A percentile compares a stretch with the other conserved stretches of the same genome.
Evolutionary conservation across 2,113 vertebrate species (phyloP).

Genomic region (Diphyllodes magnificus): DNA sequence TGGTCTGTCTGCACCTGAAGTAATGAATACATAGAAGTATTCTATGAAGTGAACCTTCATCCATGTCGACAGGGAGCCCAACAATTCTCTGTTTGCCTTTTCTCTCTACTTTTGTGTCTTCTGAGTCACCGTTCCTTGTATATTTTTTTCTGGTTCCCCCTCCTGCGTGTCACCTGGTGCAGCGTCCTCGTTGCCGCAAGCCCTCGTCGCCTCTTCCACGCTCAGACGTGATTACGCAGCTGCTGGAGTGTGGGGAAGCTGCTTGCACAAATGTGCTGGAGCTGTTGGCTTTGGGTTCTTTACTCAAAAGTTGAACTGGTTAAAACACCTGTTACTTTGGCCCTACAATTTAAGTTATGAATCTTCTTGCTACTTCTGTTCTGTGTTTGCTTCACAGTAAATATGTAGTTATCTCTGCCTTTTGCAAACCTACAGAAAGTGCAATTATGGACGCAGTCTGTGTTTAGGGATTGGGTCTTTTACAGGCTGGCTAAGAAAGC

Average conservation of each 20-base stretch:
- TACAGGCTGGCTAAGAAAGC: background rate
- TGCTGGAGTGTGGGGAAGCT: background rate
- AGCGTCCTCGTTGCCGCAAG: fast-evolving
- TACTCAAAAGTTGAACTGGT: background rate
- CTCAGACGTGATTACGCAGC: background rate
- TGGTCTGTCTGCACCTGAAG: background rate
- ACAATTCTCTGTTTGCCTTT: background rate
- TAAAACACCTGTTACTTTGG: background rate
- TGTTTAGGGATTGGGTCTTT: background rate
- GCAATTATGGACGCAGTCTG: background rate
- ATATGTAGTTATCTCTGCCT: background rate
- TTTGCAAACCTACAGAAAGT: background rate
- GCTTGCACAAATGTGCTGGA: background rate
- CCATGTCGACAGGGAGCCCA: background rate
- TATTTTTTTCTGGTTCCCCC: background rate
- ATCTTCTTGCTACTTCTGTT: background rate
- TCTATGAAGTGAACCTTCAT: background rate
- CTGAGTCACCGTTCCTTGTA: background rate
- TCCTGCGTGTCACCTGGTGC: fast-evolving
- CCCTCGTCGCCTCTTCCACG: fast-evolving
- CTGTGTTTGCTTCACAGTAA: background rate
- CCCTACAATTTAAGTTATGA: background rate
- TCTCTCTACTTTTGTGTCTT: background rate
- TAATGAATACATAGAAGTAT: background rate
- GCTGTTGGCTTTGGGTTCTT: background rate